A percentile compares a stretch with the other conserved stretches of the same genome.
phyloP scores from a whole-genome alignment of 2,888 invertebrate genomes.

The Leptinotarsa tumamoca region DNA sequence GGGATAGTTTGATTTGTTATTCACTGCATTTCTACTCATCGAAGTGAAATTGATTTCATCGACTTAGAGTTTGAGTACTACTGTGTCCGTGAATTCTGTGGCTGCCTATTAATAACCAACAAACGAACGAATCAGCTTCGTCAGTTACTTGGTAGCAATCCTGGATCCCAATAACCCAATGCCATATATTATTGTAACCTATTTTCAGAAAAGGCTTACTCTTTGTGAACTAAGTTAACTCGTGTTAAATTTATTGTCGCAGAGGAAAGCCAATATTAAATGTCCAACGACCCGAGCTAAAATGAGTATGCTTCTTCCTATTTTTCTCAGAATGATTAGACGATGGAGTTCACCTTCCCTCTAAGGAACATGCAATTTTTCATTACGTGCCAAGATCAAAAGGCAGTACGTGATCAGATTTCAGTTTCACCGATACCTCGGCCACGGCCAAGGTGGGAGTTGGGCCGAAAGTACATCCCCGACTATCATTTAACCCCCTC shows the following conservation, averaged over 20 bases:
- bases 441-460: conserved; percentile 43
- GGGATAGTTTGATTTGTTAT: no score
- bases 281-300: conserved; percentile 6
- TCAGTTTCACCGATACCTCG: conserved; percentile 60
- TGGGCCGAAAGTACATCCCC: conserved; percentile 55
- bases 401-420: conserved; percentile 67
- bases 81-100: no score
- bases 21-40: no score
- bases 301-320: conserved; percentile 7
- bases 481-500: conserved; percentile 66
- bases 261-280: not conserved
- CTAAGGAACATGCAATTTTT: conserved; percentile 71
- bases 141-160: no score
- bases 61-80: no score
- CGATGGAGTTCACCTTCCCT: conserved; percentile 43
- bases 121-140: no score
- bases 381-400: conserved; percentile 78
- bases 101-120: no score
- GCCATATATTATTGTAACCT: not conserved
- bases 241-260: conserved; percentile 3
- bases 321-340: conserved; percentile 25
- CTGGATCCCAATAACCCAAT: no score
- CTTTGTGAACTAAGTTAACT: not conserved
- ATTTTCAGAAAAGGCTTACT: not conserved
- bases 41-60: no score